Conservation (phyloP, 2,797 vertebrate genomes). For the Bradypus variegatus region DNA sequence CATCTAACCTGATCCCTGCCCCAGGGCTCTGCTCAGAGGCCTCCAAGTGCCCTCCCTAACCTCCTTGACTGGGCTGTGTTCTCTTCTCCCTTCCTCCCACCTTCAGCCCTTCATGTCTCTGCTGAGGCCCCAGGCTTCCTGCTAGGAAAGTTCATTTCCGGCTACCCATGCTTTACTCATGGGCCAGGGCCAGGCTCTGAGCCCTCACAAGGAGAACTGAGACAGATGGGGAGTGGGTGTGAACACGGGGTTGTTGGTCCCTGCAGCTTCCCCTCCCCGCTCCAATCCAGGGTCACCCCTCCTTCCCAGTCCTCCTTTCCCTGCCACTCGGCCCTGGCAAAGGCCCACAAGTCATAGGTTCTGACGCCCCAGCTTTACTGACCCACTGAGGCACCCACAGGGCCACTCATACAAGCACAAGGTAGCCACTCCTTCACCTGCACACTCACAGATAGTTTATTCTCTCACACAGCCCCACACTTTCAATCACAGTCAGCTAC, state of each 20-base stretch:
- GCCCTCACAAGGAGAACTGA: background rate
- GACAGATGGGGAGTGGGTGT: background rate
- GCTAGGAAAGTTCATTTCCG: background rate
- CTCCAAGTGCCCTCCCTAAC: background rate
- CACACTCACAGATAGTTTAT: background rate
- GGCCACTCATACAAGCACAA: background rate
- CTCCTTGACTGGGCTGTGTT: background rate
- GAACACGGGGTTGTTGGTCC: background rate
- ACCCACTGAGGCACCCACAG: background rate
- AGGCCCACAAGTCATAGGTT: background rate
- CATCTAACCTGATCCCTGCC: background rate
- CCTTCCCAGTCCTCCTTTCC: conserved; percentile 24
- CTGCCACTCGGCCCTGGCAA: background rate
- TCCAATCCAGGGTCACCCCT: conserved; percentile 25
- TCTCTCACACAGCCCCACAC: background rate
- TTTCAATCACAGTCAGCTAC: background rate
- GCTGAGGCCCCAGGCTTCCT: background rate
- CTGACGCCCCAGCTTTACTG: background rate
- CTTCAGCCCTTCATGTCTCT: background rate
- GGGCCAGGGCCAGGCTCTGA: background rate
- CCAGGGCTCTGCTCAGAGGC: background rate
- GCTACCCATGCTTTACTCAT: background rate
- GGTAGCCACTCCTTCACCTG: background rate
- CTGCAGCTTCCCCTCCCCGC: background rate
- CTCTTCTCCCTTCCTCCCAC: background rate